Percentiles rank a stretch among this genome's conserved stretches.
These are phyloP conservation scores for Dendrolimus punctatus DNA, from an alignment of 1,140 invertebrate genomes.

Conservation along the genomic window DNA sequence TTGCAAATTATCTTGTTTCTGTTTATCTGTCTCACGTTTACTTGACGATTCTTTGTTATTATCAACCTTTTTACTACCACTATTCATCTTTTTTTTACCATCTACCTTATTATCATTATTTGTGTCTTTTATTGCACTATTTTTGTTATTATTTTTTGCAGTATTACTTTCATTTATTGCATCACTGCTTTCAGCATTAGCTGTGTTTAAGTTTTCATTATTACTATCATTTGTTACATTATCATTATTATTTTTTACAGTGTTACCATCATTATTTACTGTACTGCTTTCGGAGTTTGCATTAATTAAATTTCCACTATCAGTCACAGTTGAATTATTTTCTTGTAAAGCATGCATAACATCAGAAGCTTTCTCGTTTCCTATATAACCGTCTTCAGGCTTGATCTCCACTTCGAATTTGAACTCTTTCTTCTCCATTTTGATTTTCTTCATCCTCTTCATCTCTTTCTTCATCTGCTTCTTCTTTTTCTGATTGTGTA, in stretches of 20 bases:
- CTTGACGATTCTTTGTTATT: conserved; percentile 22
- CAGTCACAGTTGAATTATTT: conserved; percentile 2
- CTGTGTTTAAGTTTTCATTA: conserved; percentile 1
- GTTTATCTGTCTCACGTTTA: conserved; percentile 8
- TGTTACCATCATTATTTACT: not conserved
- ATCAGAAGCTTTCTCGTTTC: conserved; percentile 40
- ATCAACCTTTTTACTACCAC: conserved; percentile 4
- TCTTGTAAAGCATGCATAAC: no score
- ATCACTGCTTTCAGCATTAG: not conserved
- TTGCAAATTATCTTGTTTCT: conserved; percentile 29
- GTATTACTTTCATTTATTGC: not conserved
- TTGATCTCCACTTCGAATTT: conserved; percentile 42
- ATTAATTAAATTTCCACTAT: conserved; percentile 4
- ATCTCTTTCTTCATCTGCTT: conserved; percentile 49
- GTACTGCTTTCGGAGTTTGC: no score
- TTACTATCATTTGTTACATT: not conserved
- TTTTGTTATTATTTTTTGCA: not conserved
- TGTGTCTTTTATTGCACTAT: conserved; percentile 2
- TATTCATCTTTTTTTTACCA: conserved; percentile 4
- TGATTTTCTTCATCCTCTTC: conserved; percentile 39
- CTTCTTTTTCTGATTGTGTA: conserved; percentile 45
- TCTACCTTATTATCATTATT: conserved; percentile 5
- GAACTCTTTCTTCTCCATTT: conserved; percentile 26
- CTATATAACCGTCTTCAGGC: conserved; percentile 57
- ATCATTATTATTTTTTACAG: not conserved